These are phyloP conservation scores for Phalacrocorax carbo DNA, from an alignment of 2,113 vertebrate species.

Conservation along the genomic window DNA sequence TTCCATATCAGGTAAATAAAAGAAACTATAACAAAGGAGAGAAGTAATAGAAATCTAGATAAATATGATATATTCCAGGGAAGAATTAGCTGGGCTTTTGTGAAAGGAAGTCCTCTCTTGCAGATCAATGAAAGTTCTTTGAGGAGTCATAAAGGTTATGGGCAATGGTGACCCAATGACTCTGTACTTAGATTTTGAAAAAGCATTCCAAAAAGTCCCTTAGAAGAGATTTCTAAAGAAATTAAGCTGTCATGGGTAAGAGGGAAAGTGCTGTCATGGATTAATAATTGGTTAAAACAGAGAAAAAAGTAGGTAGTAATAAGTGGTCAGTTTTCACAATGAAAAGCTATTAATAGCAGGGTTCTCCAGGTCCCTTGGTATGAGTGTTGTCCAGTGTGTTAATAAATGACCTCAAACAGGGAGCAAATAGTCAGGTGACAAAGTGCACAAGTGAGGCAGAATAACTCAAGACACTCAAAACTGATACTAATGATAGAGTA, in stretches of 20 bases:
- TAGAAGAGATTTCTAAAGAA: slow-evolving; percentile 21
- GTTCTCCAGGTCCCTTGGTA: neutral
- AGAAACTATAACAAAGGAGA: neutral
- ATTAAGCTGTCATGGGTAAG: neutral
- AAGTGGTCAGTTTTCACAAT: neutral
- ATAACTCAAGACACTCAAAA: neutral
- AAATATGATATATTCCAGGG: neutral
- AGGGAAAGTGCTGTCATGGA: neutral
- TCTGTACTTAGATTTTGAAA: neutral
- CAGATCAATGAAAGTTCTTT: neutral
- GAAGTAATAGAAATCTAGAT: neutral
- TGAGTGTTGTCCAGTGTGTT: neutral
- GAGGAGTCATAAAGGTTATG: neutral
- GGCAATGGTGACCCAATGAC: neutral
- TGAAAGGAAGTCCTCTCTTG: neutral
- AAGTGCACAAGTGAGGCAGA: neutral
- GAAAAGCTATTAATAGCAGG: neutral
- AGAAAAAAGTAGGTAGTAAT: neutral
- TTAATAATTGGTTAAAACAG: neutral
- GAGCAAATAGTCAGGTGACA: neutral
- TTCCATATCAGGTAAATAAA: neutral
- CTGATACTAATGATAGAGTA: neutral
- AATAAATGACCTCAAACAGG: neutral
- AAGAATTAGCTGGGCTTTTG: neutral
- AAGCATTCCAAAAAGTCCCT: neutral